Conservation (phyloP, 2,797 vertebrate species). For the Hyperoplus immaculatus region DNA sequence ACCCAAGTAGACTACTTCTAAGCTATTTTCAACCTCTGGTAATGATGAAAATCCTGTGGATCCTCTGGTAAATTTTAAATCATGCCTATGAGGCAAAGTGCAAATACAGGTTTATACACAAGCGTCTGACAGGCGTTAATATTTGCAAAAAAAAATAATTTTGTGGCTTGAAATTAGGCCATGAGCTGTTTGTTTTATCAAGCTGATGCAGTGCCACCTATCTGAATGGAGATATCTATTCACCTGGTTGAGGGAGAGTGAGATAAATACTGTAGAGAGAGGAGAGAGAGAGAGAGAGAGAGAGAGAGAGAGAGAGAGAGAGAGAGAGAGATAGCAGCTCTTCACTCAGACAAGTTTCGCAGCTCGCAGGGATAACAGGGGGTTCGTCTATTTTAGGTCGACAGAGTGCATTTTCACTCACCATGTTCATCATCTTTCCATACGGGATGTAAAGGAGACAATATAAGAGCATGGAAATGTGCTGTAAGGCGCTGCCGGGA, state of each 20-base stretch:
- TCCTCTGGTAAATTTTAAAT: constrained; percentile 8
- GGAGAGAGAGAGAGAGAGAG: constrained; percentile 1
- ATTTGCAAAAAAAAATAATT: constrained; percentile 21
- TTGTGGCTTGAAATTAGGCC: constrained; percentile 39
- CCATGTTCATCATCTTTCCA: constrained; percentile 9
- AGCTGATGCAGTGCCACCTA: constrained; percentile 5
- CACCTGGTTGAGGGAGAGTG: constrained; percentile 31
- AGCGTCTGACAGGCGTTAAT: background rate
- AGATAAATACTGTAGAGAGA: background rate
- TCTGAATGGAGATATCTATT: constrained; percentile 53
- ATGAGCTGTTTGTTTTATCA: constrained; percentile 25
- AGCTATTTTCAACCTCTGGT: background rate
- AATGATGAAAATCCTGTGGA: background rate
- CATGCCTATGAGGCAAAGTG: background rate
- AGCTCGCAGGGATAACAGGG: constrained; percentile 45
- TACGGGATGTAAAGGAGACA: constrained; percentile 21
- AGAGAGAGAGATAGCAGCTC: constrained; percentile 38
- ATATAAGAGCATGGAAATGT: constrained; percentile 42
- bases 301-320: constrained; percentile 27
- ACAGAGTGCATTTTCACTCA: constrained; percentile 31
- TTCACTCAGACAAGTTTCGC: constrained; percentile 65
- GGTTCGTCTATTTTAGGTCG: constrained; percentile 59
- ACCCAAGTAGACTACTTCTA: background rate
- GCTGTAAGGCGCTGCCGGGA: constrained; percentile 23
- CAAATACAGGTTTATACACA: background rate